Evolutionary conservation across 2,113 vertebrate species (phyloP).

Genomic region (Noctilio leporinus): DNA sequence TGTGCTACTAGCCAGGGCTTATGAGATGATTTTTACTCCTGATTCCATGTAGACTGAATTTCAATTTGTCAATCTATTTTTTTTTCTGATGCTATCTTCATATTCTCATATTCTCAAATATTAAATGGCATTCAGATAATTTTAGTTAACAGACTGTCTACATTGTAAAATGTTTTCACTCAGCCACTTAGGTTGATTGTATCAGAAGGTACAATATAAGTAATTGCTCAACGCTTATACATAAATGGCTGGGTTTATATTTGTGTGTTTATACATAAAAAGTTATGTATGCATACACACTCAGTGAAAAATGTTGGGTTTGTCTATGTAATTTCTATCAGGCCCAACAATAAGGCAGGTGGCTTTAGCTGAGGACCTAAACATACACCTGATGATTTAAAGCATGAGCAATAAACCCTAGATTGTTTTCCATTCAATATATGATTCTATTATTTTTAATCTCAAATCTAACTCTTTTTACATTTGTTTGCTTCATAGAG

Average conservation of each 20-base stretch:
- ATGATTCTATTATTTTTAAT: not conserved
- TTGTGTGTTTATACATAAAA: not conserved
- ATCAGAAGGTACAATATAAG: not conserved
- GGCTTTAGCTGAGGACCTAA: fast-evolving
- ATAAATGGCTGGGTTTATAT: not conserved
- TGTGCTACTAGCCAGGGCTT: too few species aligned
- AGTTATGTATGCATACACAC: fast-evolving
- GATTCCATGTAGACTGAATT: not conserved
- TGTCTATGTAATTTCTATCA: not conserved
- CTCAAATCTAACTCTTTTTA: not conserved
- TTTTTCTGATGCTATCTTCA: too few species aligned
- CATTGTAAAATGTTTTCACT: too few species aligned
- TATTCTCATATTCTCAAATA: not conserved
- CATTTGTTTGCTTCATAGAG: not conserved
- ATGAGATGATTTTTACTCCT: not conserved
- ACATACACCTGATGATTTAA: fast-evolving
- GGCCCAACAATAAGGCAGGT: not conserved
- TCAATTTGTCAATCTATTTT: not conserved
- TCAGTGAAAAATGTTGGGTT: not conserved
- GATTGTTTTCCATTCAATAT: not conserved
- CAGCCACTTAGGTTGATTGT: not conserved
- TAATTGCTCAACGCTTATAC: not conserved
- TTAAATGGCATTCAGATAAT: too few species aligned
- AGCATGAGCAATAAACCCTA: too few species aligned
- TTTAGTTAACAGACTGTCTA: not conserved